A percentile compares a stretch with the other conserved stretches of the same genome.
Evolutionary conservation across 2,113 vertebrate species (phyloP).

Genomic region (Nerophis ophidion): DNA sequence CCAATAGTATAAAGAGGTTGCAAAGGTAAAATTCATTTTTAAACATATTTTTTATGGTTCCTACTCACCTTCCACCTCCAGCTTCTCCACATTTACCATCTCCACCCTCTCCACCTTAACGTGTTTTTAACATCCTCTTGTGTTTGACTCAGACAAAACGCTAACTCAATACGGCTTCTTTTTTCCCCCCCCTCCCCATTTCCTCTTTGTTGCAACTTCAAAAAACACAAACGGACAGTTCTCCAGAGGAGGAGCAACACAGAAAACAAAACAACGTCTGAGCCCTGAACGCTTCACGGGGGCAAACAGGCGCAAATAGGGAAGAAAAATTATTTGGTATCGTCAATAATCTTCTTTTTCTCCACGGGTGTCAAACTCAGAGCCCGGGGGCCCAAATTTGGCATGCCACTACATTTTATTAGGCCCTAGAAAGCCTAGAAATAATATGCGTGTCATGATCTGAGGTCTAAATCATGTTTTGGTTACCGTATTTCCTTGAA

Average conservation of each 20-base stretch:
- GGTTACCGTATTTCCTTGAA: too few species aligned
- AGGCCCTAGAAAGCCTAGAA: too few species aligned
- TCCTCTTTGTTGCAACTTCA: slow-evolving; percentile 80
- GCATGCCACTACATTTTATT: too few species aligned
- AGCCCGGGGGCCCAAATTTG: too few species aligned
- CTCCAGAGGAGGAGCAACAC: slow-evolving; percentile 61
- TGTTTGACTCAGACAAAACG: slow-evolving; percentile 78
- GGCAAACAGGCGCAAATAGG: slow-evolving; percentile 49
- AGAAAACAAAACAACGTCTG: neutral
- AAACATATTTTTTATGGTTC: neutral
- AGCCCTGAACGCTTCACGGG: slow-evolving; percentile 33
- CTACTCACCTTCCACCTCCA: slow-evolving; percentile 40
- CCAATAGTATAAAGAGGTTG: too few species aligned
- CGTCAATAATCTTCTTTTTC: neutral
- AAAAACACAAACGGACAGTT: slow-evolving; percentile 70
- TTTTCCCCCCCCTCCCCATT: slow-evolving; percentile 54
- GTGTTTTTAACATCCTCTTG: slow-evolving; percentile 69
- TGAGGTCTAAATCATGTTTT: too few species aligned
- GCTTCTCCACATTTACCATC: slow-evolving; percentile 9
- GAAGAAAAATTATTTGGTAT: slow-evolving; percentile 48
- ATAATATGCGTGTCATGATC: too few species aligned
- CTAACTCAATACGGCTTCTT: slow-evolving; percentile 79
- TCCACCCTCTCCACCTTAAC: slow-evolving; percentile 56
- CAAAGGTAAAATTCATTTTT: too few species aligned
- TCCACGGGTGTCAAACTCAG: too few species aligned